Conservation (phyloP, 1,140 invertebrate genomes). For the Adelges cooleyi region DNA sequence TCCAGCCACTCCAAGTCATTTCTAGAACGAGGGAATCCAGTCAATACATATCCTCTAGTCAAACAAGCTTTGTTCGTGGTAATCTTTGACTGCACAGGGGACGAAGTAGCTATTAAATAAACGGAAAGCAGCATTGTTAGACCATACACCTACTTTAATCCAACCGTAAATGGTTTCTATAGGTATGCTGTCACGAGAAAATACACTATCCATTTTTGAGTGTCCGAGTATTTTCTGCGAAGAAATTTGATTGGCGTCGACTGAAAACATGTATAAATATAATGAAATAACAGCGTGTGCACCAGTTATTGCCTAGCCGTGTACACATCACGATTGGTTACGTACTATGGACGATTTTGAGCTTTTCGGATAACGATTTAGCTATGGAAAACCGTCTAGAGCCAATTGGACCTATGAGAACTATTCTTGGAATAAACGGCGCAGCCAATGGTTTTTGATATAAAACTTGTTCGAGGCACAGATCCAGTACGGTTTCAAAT, state of each 20-base stretch:
- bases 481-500: background rate
- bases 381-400: background rate
- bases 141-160: too few species aligned
- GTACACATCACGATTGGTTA: too few species aligned
- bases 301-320: too few species aligned
- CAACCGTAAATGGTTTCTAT: too few species aligned
- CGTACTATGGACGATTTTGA: background rate
- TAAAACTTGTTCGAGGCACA: background rate
- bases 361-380: background rate
- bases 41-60: slow-evolving; percentile 1
- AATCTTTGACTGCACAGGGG: background rate
- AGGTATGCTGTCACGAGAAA: too few species aligned
- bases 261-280: too few species aligned
- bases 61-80: background rate
- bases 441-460: background rate
- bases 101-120: too few species aligned
- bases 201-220: too few species aligned
- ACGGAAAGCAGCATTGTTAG: too few species aligned
- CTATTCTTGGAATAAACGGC: background rate
- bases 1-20: slow-evolving; percentile 7
- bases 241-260: too few species aligned
- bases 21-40: slow-evolving; percentile 7
- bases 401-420: background rate
- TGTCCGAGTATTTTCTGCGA: too few species aligned
- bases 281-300: too few species aligned